A percentile compares a stretch with the other conserved stretches of the same genome.
Evolutionary conservation across 1,140 invertebrate genomes (phyloP).

Genomic region (Drosophila burlai): DNA sequence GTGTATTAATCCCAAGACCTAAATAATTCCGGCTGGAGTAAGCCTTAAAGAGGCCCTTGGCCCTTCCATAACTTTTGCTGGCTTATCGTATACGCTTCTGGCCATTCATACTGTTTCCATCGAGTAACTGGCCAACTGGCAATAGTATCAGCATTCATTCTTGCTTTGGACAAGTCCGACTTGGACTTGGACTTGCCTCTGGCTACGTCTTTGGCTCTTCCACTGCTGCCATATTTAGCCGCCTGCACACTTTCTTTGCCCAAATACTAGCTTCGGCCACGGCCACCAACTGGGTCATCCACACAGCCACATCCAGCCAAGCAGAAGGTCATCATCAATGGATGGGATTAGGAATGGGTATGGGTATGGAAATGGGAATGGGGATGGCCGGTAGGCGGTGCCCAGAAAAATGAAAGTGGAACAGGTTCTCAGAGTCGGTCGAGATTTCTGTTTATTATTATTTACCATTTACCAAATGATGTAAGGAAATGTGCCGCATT

Average conservation of each 20-base stretch:
- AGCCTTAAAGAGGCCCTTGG: background rate
- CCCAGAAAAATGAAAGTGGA: conserved; percentile 49
- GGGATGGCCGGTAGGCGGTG: conserved; percentile 10
- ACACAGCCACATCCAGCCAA: conserved; percentile 8
- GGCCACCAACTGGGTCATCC: conserved; percentile 37
- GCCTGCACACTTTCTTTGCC: conserved; percentile 33
- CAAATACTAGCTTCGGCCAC: conserved; percentile 15
- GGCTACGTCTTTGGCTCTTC: background rate
- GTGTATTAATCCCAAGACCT: background rate
- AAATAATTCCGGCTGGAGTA: background rate
- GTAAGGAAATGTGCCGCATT: conserved; percentile 33
- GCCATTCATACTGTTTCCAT: background rate
- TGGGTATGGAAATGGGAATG: background rate
- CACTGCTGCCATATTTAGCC: conserved; percentile 21
- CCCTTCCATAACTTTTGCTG: background rate
- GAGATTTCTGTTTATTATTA: conserved; percentile 34
- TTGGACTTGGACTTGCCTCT: conserved; percentile 8
- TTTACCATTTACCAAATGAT: conserved; percentile 32
- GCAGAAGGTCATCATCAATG: conserved; percentile 51
- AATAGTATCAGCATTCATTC: conserved; percentile 21
- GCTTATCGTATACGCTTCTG: background rate
- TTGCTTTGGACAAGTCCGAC: conserved; percentile 12
- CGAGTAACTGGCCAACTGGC: conserved; percentile 3
- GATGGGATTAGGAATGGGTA: background rate
- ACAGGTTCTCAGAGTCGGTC: conserved; percentile 18